Percentiles rank a stretch among this genome's conserved stretches.
Evolutionary conservation across 1,140 invertebrate species (phyloP).

Genomic region (Drosophila hydei): DNA sequence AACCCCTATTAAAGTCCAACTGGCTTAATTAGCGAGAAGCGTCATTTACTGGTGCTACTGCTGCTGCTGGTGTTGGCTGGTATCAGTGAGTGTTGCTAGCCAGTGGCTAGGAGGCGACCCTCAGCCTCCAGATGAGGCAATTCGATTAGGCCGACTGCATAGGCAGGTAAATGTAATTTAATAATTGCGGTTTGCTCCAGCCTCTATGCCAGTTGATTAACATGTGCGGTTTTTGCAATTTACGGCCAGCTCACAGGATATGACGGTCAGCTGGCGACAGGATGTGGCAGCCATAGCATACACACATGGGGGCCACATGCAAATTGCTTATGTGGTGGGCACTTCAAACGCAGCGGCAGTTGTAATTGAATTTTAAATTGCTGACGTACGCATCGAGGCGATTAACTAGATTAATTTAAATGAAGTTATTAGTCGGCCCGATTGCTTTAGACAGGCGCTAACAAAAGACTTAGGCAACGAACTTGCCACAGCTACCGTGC

Average conservation of each 20-base stretch:
- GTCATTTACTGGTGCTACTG: constrained; percentile 14
- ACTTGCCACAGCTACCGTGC: constrained; percentile 23
- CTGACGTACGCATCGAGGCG: constrained; percentile 30
- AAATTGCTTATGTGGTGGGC: constrained; percentile 65
- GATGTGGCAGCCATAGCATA: constrained; percentile 24
- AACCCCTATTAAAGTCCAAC: constrained; percentile 41
- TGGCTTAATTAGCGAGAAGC: constrained; percentile 54
- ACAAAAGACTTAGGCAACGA: constrained; percentile 62
- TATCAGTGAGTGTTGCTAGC: constrained; percentile 28
- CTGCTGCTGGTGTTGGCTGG: constrained; percentile 20
- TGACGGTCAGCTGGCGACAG: constrained; percentile 59
- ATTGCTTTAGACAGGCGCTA: constrained; percentile 57
- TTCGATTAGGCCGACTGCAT: constrained; percentile 60
- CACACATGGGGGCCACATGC: constrained; percentile 11
- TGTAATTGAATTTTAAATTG: constrained; percentile 80
- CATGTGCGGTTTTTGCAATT: constrained; percentile 79
- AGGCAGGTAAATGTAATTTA: constrained; percentile 71
- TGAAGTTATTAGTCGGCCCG: constrained; percentile 71
- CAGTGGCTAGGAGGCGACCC: constrained; percentile 6
- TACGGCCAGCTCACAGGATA: constrained; percentile 67
- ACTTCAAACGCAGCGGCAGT: constrained; percentile 53
- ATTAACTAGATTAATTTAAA: constrained; percentile 73
- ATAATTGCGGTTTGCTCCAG: constrained; percentile 69
- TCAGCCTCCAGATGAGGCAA: constrained; percentile 33
- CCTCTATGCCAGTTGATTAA: constrained; percentile 64